Conservation (phyloP, 1,140 invertebrate genomes). For the Diploscapter pachys region DNA sequence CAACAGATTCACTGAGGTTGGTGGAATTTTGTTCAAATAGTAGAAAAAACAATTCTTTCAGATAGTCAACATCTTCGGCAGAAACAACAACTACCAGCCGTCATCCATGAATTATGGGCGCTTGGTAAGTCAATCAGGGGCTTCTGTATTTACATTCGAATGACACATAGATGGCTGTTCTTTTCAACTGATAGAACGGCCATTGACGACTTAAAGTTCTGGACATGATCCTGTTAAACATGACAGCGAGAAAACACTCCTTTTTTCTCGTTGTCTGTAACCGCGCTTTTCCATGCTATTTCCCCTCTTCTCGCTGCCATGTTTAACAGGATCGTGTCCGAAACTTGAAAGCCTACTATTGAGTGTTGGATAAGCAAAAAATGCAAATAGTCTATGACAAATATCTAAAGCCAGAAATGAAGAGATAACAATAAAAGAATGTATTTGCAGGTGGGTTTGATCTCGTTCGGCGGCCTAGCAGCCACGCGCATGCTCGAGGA, state of each 20-base stretch:
- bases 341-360: slow-evolving; percentile 9
- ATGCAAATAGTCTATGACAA: slow-evolving; percentile 30
- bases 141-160: not conserved
- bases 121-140: slow-evolving; percentile 13
- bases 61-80: slow-evolving; percentile 17
- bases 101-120: slow-evolving; percentile 32
- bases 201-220: too few relatives aligned
- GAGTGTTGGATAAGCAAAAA: slow-evolving; percentile 4
- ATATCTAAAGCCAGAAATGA: slow-evolving; percentile 1
- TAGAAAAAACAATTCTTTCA: not conserved
- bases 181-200: too few relatives aligned
- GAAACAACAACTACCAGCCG: slow-evolving; percentile 4
- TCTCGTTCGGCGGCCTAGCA: slow-evolving; percentile 26
- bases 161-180: too few relatives aligned
- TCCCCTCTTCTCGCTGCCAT: not conserved
- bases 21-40: not conserved
- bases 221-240: too few relatives aligned
- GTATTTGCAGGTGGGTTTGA: slow-evolving; percentile 26
- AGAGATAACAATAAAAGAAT: not conserved
- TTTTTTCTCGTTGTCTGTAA: too few relatives aligned
- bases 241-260: too few relatives aligned
- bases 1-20: slow-evolving; percentile 13
- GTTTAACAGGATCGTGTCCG: not conserved
- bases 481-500: slow-evolving; percentile 19
- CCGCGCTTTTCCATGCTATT: slow-evolving; percentile 19